Percentiles rank a stretch among this genome's conserved stretches.
Evolutionary conservation across 2,113 vertebrate genomes (phyloP).

Genomic region (Choloepus hoffmanni): DNA sequence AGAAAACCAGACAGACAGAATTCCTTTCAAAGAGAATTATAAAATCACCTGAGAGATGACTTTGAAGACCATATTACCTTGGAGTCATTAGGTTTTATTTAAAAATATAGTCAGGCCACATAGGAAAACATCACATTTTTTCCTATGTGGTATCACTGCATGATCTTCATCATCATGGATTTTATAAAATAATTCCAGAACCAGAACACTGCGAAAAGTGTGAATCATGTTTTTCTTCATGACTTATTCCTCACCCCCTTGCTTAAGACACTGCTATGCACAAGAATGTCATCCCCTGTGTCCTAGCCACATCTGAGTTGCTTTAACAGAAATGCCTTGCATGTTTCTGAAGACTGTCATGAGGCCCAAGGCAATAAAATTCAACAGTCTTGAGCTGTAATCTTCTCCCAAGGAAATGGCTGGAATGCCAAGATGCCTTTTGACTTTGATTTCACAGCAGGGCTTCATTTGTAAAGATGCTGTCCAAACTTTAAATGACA

Average conservation of each 20-base stretch:
- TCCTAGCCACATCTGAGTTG: conserved; percentile 91
- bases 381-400: conserved; percentile 93
- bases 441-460: conserved; percentile 93
- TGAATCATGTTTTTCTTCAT: conserved; percentile 62
- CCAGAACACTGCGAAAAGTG: conserved; percentile 6
- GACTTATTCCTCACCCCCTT: conserved; percentile 59
- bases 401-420: conserved; percentile 97
- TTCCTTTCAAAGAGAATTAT: not conserved
- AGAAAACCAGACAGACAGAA: not conserved
- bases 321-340: conserved; percentile 92
- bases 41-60: conserved; percentile 17
- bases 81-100: conserved; percentile 44
- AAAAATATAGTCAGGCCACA: conserved; percentile 32
- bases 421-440: conserved; percentile 96
- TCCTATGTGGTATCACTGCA: not conserved
- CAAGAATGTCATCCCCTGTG: conserved; percentile 86
- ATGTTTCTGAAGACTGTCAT: conserved; percentile 92
- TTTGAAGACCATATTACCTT: conserved; percentile 12
- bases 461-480: conserved; percentile 89
- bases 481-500: conserved; percentile 92
- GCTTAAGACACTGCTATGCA: conserved; percentile 82
- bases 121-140: conserved; percentile 48
- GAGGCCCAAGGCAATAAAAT: conserved; percentile 94
- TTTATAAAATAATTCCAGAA: conserved; percentile 66
- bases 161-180: not conserved